Conservation (phyloP, 2,113 vertebrate genomes). For the Paralichthys olivaceus region DNA sequence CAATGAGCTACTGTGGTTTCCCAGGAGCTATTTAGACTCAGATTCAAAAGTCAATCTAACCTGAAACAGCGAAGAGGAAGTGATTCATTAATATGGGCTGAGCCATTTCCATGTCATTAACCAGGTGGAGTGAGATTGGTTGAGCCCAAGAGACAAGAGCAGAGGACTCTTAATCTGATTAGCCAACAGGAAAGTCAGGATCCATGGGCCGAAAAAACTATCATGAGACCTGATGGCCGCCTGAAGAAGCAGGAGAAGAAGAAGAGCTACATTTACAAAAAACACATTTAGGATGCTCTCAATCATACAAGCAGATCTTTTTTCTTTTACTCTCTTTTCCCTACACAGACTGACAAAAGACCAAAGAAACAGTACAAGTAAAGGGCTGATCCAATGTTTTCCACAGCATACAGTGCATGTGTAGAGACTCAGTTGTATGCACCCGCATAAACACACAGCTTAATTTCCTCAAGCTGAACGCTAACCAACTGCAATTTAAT, state of each 20-base stretch:
- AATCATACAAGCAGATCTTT: conserved; percentile 6
- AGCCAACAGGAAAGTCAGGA: conserved; percentile 58
- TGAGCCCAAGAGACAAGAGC: conserved; percentile 55
- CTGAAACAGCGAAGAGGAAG: conserved; percentile 31
- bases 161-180: conserved; percentile 66
- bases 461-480: conserved; percentile 56
- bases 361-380: not conserved
- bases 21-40: not conserved
- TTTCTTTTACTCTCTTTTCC: not conserved
- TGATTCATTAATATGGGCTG: conserved; percentile 31
- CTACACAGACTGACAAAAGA: not conserved
- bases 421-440: not conserved
- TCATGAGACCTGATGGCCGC: conserved; percentile 17
- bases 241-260: conserved; percentile 11
- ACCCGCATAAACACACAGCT: conserved; percentile 27
- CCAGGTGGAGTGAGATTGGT: conserved; percentile 47
- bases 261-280: conserved; percentile 38
- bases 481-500: conserved; percentile 71
- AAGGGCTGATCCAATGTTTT: not conserved
- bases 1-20: not conserved
- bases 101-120: conserved; percentile 51
- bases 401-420: not conserved
- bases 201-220: conserved; percentile 56
- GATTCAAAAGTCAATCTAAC: not conserved
- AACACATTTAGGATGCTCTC: conserved; percentile 2